A percentile compares a stretch with the other conserved stretches of the same genome.
These are phyloP conservation scores for Leptobrachium leishanense DNA, from an alignment of 2,113 vertebrate species.

Conservation along the genomic window DNA sequence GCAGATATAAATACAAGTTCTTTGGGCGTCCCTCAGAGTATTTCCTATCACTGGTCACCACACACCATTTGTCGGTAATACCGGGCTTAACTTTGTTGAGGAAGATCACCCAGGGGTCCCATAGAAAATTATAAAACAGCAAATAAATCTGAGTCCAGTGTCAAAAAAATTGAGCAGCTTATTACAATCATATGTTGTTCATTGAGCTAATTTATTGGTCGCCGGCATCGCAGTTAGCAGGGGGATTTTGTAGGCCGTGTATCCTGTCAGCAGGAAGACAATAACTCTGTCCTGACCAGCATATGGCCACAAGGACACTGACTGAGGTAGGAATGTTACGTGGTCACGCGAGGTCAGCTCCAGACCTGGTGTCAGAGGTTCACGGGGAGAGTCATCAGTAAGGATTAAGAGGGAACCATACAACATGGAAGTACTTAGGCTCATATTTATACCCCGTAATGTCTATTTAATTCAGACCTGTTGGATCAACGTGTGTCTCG, in stretches of 20 bases:
- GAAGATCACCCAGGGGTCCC: no score
- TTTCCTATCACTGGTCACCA: no score
- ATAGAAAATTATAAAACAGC: no score
- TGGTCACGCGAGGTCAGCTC: conserved; percentile 15
- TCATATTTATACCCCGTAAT: neutral
- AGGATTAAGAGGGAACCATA: neutral
- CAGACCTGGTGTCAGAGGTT: conserved; percentile 19
- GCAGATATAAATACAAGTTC: no score
- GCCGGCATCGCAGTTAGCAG: neutral
- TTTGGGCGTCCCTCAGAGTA: no score
- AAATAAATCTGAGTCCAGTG: no score
- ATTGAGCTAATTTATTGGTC: neutral
- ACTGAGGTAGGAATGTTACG: conserved; percentile 25
- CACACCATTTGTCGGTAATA: no score
- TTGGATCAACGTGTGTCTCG: no score
- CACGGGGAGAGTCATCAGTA: neutral
- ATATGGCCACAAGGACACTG: conserved; percentile 14
- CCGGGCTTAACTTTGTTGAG: no score
- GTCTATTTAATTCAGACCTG: neutral
- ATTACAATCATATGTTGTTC: neutral
- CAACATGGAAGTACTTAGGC: neutral
- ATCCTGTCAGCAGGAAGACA: conserved; percentile 12
- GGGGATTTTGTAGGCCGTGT: neutral
- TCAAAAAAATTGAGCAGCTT: neutral
- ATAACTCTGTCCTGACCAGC: conserved; percentile 10